A percentile compares a stretch with the other conserved stretches of the same genome.
Evolutionary conservation across 1,140 invertebrate genomes (phyloP).

Genomic region (Drosophila sulfurigaster): DNA sequence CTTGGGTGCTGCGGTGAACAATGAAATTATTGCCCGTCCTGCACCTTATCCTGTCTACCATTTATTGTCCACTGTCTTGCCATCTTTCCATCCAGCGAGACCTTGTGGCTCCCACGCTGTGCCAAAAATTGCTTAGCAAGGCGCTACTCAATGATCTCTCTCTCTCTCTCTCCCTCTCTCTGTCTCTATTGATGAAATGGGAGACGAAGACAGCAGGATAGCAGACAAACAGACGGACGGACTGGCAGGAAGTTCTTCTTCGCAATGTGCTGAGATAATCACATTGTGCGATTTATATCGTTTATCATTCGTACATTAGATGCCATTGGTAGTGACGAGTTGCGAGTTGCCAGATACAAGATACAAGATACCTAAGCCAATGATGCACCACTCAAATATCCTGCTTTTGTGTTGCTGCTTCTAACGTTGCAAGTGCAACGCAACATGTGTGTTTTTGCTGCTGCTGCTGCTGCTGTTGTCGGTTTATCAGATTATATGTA

Average conservation of each 20-base stretch:
- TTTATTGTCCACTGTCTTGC: conserved; percentile 22
- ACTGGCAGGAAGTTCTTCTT: conserved; percentile 63
- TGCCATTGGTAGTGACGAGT: conserved; percentile 7
- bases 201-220: conserved; percentile 42
- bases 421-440: conserved; percentile 59
- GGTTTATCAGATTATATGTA: conserved; percentile 53
- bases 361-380: not conserved
- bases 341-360: too few relatives aligned
- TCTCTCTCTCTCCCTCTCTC: too few relatives aligned
- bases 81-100: not conserved
- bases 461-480: not conserved
- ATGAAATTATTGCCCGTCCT: conserved; percentile 39
- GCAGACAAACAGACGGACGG: not conserved
- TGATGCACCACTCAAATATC: conserved; percentile 17
- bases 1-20: conserved; percentile 60
- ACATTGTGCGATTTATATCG: conserved; percentile 69
- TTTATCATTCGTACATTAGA: conserved; percentile 67
- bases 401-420: conserved; percentile 56
- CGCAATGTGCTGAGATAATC: conserved; percentile 48
- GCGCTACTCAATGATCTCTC: conserved; percentile 5
- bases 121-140: conserved; percentile 41
- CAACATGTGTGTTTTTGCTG: conserved; percentile 43
- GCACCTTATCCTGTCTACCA: conserved; percentile 15
- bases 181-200: conserved; percentile 69
- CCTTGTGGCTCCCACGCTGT: conserved; percentile 64